Evolutionary conservation across 2,888 invertebrate genomes (phyloP).

Genomic region (Sinohyriopsis cumingii): DNA sequence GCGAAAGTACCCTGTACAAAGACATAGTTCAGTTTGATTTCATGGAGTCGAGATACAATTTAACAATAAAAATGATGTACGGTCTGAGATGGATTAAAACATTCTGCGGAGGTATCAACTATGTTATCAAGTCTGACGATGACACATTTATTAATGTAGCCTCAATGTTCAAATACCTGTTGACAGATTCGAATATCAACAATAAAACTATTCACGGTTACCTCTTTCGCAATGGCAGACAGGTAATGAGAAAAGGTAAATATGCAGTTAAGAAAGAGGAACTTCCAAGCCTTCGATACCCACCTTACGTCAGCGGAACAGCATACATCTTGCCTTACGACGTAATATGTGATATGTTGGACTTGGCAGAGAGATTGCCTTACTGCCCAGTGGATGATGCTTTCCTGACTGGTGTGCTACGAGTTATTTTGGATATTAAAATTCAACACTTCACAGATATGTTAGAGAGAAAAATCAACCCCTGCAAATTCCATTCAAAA

Average conservation of each 20-base stretch:
- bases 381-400: conserved; percentile 57
- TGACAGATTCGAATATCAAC: conserved; percentile 12
- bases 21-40: conserved; percentile 44
- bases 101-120: conserved; percentile 33
- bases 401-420: conserved; percentile 56
- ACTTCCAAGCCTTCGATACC: conserved; percentile 43
- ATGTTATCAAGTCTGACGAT: conserved; percentile 41
- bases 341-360: conserved; percentile 33
- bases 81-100: conserved; percentile 36
- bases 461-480: too few relatives aligned
- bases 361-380: conserved; percentile 41
- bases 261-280: conserved; percentile 39
- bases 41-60: conserved; percentile 35
- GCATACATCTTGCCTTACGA: conserved; percentile 48
- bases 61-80: conserved; percentile 40
- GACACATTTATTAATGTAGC: conserved; percentile 43
- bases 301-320: conserved; percentile 49
- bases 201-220: conserved; percentile 40
- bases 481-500: too few relatives aligned
- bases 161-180: conserved; percentile 19
- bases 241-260: conserved; percentile 38
- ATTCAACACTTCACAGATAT: too few relatives aligned
- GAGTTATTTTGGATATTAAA: conserved; percentile 34
- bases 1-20: conserved; percentile 24
- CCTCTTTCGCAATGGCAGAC: conserved; percentile 13